These are phyloP conservation scores for Sebastes vulpes DNA, from an alignment of 2,797 vertebrate genomes.

Conservation along the genomic window DNA sequence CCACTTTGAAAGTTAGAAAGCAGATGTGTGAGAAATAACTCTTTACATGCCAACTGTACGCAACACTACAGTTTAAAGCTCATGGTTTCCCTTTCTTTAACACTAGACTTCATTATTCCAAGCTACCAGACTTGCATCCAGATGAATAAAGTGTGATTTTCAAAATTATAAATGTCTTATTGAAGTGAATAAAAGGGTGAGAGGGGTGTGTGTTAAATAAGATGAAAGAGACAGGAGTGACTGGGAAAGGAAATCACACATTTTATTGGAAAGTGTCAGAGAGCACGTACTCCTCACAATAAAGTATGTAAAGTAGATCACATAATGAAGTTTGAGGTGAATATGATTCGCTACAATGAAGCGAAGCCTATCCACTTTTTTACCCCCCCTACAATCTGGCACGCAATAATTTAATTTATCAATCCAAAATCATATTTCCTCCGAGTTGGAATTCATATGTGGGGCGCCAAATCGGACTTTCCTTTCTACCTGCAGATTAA, in stretches of 20 bases:
- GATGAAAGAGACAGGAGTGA: conserved; percentile 19
- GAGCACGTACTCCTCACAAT: conserved; percentile 62
- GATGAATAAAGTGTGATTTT: conserved; percentile 23
- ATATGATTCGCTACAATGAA: conserved; percentile 56
- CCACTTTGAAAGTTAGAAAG: neutral
- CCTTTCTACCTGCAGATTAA: conserved; percentile 62
- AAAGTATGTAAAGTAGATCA: conserved; percentile 68
- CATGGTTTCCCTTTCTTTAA: conserved; percentile 17
- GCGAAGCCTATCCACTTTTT: conserved; percentile 16
- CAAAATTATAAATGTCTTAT: neutral
- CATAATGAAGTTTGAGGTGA: conserved; percentile 67
- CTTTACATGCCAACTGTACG: no score
- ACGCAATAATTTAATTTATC: conserved; percentile 67
- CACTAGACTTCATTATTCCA: neutral
- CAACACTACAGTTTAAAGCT: no score
- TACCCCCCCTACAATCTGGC: conserved; percentile 19
- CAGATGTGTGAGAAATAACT: neutral
- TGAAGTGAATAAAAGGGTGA: neutral
- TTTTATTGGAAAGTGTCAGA: conserved; percentile 73
- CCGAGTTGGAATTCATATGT: conserved; percentile 45
- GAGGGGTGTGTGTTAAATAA: conserved; percentile 16
- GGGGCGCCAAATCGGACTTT: conserved; percentile 7
- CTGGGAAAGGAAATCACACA: conserved; percentile 58
- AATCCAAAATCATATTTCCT: conserved; percentile 68
- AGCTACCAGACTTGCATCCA: neutral